phyloP scores from a whole-genome alignment of 2,888 invertebrate species.

The Lomographa bimaculata region DNA sequence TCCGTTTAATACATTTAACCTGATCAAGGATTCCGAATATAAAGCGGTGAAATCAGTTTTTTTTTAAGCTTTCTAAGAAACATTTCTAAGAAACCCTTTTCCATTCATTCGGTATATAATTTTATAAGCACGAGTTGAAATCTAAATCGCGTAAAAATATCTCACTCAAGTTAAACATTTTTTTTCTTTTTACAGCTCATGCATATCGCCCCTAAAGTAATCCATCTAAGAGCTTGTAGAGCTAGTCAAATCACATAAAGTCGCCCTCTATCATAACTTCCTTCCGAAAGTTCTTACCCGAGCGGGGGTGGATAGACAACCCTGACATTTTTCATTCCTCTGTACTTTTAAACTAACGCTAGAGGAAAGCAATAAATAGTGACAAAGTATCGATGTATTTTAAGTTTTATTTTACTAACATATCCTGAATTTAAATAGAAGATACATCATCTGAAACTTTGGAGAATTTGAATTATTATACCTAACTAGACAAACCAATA shows the following conservation, averaged over 20 bases:
- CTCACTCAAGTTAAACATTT: slow-evolving; percentile 11
- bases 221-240: slow-evolving; percentile 45
- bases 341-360: slow-evolving; percentile 49
- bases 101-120: too few species aligned
- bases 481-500: too few species aligned
- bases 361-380: slow-evolving; percentile 62
- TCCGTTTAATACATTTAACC: too few species aligned
- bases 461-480: too few species aligned
- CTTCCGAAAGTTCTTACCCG: slow-evolving; percentile 38
- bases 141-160: neutral
- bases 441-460: too few species aligned
- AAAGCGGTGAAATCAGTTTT: too few species aligned
- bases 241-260: slow-evolving; percentile 57
- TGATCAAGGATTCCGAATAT: too few species aligned
- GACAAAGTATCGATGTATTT: slow-evolving; percentile 54
- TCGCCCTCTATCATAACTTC: slow-evolving; percentile 60
- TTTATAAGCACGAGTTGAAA: too few species aligned
- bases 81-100: too few species aligned
- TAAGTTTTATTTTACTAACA: too few species aligned
- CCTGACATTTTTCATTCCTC: slow-evolving; percentile 48
- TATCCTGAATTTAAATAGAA: too few species aligned
- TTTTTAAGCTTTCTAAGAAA: too few species aligned
- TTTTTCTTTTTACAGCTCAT: slow-evolving; percentile 14
- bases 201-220: slow-evolving; percentile 33
- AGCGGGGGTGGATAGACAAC: slow-evolving; percentile 35